Base-by-base conservation (phyloP, 30 jellyfish, hydroid and myxozoan genomes). In the Catostylus mosaicus region DNA sequence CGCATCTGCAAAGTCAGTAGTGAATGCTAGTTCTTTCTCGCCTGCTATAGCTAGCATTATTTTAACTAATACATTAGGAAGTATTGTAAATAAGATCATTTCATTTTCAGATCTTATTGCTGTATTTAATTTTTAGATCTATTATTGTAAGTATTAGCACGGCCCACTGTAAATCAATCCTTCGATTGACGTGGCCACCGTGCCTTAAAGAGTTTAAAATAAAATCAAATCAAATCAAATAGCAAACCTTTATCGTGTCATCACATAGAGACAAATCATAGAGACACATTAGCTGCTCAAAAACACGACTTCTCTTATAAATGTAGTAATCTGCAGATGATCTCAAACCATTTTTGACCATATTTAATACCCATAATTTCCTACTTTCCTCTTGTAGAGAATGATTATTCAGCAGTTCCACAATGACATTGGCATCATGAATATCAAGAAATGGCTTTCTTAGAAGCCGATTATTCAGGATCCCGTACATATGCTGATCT, bases 401-500 rank as follows among this genome's bases (percentile, higher is more conserved):
- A 19, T 71, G 30, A 69, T 95, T 86, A 86, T 86, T 86, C 31
- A 92, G 57, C 87, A 92, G 75, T 34, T 82, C 90, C 60, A 87
- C 48, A 7, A 86, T 27, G 2, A 92, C 47, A 12, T 94, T 96
- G 14, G 81, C 73, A 27, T 92, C 89, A 51, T 82, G 89, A 26
- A 66, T 26, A 65, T 86, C 82, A 38, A 92, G 35, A 60, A 64
- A 74, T 12, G 96, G 95, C 36, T 80, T 82, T 47, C 36, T 83
- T 2, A 92, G 85, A 20, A 92, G 77, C 56, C 30, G 78, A 67
- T 86, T 75, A 63, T 83, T 92, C 63, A 92, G 27, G 66, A 80
- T 47, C 24, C 92, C 84, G 78, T 92, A 92, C 88, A 85, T 14
- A 35, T 85, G 86, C 35, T 86, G 96, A 23, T 81, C 98, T 92